Percentiles rank a stretch among this genome's conserved stretches.
Evolutionary conservation across 2,113 vertebrate genomes (phyloP).

Genomic region (Engraulis encrasicolus): DNA sequence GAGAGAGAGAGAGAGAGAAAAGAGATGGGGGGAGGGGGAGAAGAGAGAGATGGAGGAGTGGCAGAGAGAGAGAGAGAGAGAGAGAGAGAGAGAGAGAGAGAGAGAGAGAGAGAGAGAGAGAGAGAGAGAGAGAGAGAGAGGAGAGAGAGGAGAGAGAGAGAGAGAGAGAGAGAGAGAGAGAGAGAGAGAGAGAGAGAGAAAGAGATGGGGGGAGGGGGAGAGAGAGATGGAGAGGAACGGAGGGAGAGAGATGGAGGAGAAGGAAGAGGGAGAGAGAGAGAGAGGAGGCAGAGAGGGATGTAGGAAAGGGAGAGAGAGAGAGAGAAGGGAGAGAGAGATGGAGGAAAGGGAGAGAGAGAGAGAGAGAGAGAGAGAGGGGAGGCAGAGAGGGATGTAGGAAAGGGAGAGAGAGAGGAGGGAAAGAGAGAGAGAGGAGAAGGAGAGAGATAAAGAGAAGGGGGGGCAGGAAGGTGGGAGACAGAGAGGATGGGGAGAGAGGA

Average conservation of each 20-base stretch:
- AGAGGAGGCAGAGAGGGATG: slow-evolving; percentile 19
- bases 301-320: background rate
- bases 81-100: background rate
- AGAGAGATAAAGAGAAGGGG: background rate
- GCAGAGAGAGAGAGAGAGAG: background rate
- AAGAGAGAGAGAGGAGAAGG: background rate
- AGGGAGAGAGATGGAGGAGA: slow-evolving; percentile 32
- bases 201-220: background rate
- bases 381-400: slow-evolving; percentile 20
- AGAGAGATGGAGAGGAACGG: background rate
- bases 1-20: slow-evolving; percentile 28
- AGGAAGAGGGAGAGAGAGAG: slow-evolving; percentile 27
- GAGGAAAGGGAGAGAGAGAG: background rate
- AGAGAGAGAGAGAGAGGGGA: slow-evolving; percentile 11
- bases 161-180: slow-evolving; percentile 23
- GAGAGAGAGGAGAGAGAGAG: slow-evolving; percentile 24
- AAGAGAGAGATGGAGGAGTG: slow-evolving; percentile 22
- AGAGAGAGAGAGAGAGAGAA: background rate
- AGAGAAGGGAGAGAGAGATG: background rate
- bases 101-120: background rate
- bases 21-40: slow-evolving; percentile 27
- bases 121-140: slow-evolving; percentile 2
- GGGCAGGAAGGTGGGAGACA: background rate
- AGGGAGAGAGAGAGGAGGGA: slow-evolving; percentile 25
- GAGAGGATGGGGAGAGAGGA: slow-evolving; percentile 36